Percentiles rank a stretch among this genome's conserved stretches.
Conservation (phyloP, 2,113 vertebrate species). For the Zootoca vivipara region DNA sequence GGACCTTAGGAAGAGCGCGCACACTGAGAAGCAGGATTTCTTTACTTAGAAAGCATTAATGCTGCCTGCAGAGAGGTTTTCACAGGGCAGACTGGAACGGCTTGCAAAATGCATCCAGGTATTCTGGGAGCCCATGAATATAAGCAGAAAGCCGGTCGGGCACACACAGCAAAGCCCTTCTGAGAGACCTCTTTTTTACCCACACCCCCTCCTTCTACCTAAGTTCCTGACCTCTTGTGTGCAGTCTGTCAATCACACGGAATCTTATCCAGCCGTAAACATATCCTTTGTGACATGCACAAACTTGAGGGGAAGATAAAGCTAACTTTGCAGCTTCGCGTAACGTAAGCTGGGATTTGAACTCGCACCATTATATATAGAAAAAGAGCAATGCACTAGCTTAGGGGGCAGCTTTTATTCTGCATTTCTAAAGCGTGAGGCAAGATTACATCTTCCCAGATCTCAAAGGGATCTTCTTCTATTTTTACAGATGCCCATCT, state of each 20-base stretch:
- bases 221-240: slow-evolving; percentile 5
- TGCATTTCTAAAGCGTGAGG: not conserved
- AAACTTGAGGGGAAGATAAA: not conserved
- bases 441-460: not conserved
- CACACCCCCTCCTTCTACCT: not conserved
- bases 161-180: not conserved
- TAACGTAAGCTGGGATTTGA: not conserved
- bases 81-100: not conserved
- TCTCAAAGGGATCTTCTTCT: not conserved
- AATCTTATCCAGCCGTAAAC: not conserved
- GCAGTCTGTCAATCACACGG: not conserved
- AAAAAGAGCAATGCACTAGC: not conserved
- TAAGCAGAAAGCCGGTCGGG: not conserved
- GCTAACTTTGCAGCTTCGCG: not conserved
- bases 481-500: not conserved
- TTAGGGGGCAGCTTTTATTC: not conserved
- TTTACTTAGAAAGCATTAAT: not conserved
- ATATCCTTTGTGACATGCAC: slow-evolving; percentile 4
- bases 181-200: not conserved
- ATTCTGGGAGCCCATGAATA: not conserved
- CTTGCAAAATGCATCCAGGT: not conserved
- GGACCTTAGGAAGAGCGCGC: not conserved
- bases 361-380: not conserved
- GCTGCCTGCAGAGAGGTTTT: not conserved
- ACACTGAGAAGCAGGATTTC: not conserved